A percentile compares a stretch with the other conserved stretches of the same genome.
These are phyloP conservation scores for Episyrphus balteatus DNA, from an alignment of 1,140 invertebrate genomes.

Conservation along the genomic window DNA sequence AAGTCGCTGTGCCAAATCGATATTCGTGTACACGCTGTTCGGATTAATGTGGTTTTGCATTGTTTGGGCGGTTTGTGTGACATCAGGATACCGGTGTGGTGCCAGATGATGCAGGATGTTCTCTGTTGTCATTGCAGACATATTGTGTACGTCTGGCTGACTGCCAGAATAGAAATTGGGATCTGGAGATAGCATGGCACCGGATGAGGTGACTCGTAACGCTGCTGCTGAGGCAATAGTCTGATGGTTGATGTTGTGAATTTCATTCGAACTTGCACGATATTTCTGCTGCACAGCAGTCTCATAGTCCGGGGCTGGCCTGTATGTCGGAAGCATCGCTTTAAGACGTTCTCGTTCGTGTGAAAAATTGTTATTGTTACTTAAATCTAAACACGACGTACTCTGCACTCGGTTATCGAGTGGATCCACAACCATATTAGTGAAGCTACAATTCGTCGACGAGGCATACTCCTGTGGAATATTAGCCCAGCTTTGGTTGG, in stretches of 20 bases:
- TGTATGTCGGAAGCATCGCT: conserved; percentile 75
- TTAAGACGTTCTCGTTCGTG: conserved; percentile 36
- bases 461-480: conserved; percentile 9
- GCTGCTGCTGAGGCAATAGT: conserved; percentile 11
- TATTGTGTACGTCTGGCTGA: conserved; percentile 31
- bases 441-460: conserved; percentile 6
- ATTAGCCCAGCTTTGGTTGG: neutral
- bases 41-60: conserved; percentile 22
- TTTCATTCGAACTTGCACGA: conserved; percentile 38
- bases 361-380: conserved; percentile 31
- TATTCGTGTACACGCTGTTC: conserved; percentile 12
- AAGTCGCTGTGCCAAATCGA: conserved; percentile 38
- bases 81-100: conserved; percentile 42
- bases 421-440: conserved; percentile 10
- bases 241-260: conserved; percentile 36
- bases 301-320: conserved; percentile 88
- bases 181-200: conserved; percentile 15
- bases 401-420: conserved; percentile 47
- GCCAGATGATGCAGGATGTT: conserved; percentile 19
- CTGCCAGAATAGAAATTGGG: conserved; percentile 26
- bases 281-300: conserved; percentile 80
- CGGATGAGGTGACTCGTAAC: conserved; percentile 7
- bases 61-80: conserved; percentile 45
- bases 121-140: conserved; percentile 4
- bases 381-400: conserved; percentile 57